Evolutionary conservation across 2,888 invertebrate genomes (phyloP).

Genomic region (Drosophila silvestris): DNA sequence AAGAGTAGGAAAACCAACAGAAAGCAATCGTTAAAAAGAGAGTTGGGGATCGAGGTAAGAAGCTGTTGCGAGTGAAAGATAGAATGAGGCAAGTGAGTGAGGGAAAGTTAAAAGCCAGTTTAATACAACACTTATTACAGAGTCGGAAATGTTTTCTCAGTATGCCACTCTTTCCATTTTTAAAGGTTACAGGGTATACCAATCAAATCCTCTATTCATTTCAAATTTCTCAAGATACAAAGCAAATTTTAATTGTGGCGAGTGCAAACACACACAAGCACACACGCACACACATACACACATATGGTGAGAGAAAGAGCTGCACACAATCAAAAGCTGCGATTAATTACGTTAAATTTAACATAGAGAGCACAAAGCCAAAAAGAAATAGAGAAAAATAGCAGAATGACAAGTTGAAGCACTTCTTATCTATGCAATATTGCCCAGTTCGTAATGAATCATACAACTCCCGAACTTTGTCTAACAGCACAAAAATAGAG

Average conservation of each 20-base stretch:
- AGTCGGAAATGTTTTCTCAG: not conserved
- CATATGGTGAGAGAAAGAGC: constrained; percentile 3
- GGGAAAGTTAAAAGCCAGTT: not conserved
- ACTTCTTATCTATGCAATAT: constrained; percentile 72
- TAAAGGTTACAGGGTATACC: not conserved
- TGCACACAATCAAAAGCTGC: constrained; percentile 25
- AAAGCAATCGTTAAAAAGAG: not conserved
- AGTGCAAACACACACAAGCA: constrained; percentile 3
- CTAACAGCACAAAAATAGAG: constrained; percentile 37
- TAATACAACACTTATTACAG: not conserved
- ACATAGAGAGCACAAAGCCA: constrained; percentile 12
- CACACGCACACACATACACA: constrained; percentile 8
- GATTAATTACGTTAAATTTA: constrained; percentile 37
- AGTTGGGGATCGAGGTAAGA: not conserved
- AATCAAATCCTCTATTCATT: constrained; percentile 20
- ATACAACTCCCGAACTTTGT: constrained; percentile 43
- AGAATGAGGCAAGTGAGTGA: not conserved
- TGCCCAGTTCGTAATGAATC: constrained; percentile 44
- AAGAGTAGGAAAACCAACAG: not conserved
- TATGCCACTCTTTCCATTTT: not conserved
- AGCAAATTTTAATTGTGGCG: constrained; percentile 15
- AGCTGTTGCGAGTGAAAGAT: not conserved
- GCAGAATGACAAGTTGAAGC: constrained; percentile 23
- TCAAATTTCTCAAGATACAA: constrained; percentile 19
- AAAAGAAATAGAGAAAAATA: constrained; percentile 11